Conservation (phyloP, 2,797 vertebrate species). For the Pachyuromys duprasi region DNA sequence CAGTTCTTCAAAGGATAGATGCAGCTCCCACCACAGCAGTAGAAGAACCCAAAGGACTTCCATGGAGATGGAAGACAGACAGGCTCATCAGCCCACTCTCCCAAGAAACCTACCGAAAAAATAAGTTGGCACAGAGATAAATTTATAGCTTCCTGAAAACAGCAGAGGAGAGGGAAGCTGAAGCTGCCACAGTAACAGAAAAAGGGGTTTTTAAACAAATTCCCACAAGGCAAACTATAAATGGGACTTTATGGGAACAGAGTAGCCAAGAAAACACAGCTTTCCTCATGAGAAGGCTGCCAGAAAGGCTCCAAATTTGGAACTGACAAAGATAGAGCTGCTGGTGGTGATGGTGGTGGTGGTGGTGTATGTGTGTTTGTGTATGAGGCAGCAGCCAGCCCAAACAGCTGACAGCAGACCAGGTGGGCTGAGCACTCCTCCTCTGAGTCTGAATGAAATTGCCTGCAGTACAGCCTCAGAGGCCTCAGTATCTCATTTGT, state of each 20-base stretch:
- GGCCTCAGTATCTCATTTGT: no score
- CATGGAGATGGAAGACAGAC: neutral
- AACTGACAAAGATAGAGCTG: no score
- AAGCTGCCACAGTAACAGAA: neutral
- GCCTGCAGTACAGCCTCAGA: neutral
- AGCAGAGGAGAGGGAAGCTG: neutral
- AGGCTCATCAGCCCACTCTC: neutral
- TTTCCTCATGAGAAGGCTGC: neutral
- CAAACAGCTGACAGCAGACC: neutral
- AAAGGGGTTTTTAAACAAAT: neutral
- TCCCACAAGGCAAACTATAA: neutral
- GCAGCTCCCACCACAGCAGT: neutral
- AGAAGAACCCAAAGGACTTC: neutral
- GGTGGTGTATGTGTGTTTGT: no score
- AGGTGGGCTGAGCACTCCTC: neutral
- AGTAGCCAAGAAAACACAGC: neutral
- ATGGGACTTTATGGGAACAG: neutral
- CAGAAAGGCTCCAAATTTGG: neutral
- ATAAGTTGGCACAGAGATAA: neutral
- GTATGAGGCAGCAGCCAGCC: neutral
- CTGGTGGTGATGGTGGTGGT: neutral
- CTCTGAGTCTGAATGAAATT: neutral
- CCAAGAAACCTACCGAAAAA: neutral
- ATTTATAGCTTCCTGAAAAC: neutral
- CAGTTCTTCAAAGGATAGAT: neutral